Evolutionary conservation across 2,888 invertebrate species (phyloP), one percentile per base, ranked within the genome.

Genomic region (Tachina lurida): DNA sequence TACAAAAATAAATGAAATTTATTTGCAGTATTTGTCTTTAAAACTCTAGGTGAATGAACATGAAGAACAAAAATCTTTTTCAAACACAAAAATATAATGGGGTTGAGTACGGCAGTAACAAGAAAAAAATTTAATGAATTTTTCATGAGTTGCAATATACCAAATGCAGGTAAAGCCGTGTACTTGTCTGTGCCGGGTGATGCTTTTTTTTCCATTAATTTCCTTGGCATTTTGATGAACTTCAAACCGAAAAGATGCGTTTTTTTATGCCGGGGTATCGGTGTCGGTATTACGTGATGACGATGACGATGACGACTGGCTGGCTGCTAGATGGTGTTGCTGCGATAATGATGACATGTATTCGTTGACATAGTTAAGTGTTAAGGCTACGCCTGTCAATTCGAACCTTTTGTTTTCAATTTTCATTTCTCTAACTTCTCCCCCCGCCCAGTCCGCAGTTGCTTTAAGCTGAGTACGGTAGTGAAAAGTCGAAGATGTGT

Each of bases 331-430:
- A 79, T 86, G 82, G 78, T 83, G 82, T 83, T 79, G 85, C 71
- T 75, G 75, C 75, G 82, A 86, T 86, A 86, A 86, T 86, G 79
- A 86, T 86, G 85, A 86, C 82, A 75, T 86, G 82, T 79, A 75
- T 79, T 71, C 78, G 78, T 85, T 85, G 85, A 85, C 82, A 85
- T 85, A 75, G 82, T 83, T 86, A 79, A 86, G 85, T 79, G 83
- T 86, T 83, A 86, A 86, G 85, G 82, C 85, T 83, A 86, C 85
- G 85, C 85, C 85, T 86, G 85, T 85, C 82, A 75, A 79, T 80
- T 67, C 45, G 49, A 31, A 75, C 49, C 62, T 65, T 70, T 82
- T 80, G 65, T 56, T 41, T 54, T 43, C 13, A 19, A 22, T 3
- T 54, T 65, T 43, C 17, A 0, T 54, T 56, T 65, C 60, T 68